phyloP scores from a whole-genome alignment of 2,113 vertebrate genomes.

The Mus spicilegus region DNA sequence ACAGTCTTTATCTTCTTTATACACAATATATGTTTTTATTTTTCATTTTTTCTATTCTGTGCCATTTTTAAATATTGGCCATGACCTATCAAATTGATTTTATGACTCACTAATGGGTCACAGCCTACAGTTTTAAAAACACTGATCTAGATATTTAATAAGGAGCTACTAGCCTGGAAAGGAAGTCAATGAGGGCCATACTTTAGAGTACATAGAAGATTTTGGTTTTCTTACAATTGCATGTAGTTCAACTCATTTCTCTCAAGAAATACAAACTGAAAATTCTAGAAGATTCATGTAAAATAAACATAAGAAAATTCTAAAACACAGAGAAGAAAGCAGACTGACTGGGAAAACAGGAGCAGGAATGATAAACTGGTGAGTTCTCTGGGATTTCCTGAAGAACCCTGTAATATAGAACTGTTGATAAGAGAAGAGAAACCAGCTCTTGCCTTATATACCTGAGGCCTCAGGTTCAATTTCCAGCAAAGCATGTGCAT shows the following conservation, averaged over 20 bases:
- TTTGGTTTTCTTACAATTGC: constrained; percentile 18
- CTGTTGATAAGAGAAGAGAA: background rate
- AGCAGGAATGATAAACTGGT: background rate
- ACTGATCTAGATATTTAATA: constrained; percentile 55
- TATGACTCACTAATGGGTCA: constrained; percentile 58
- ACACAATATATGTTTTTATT: constrained; percentile 11
- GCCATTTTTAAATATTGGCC: constrained; percentile 44
- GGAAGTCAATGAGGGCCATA: constrained; percentile 32
- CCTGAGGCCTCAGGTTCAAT: background rate
- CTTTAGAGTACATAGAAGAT: background rate
- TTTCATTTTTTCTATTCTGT: constrained; percentile 24
- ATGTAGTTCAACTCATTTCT: background rate
- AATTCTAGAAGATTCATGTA: background rate
- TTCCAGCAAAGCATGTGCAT: no score
- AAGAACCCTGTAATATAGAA: background rate
- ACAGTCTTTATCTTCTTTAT: background rate
- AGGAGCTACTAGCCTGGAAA: constrained; percentile 47
- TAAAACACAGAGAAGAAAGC: background rate
- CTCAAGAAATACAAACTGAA: constrained; percentile 34
- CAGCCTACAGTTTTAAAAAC: constrained; percentile 50
- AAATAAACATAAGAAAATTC: constrained; percentile 14
- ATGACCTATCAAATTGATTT: constrained; percentile 61
- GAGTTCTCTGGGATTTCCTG: background rate
- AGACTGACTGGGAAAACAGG: background rate
- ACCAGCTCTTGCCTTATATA: background rate